These are phyloP conservation scores for Acrocephalus kingi DNA, from an alignment of 2,113 vertebrate genomes.

Conservation along the genomic window DNA sequence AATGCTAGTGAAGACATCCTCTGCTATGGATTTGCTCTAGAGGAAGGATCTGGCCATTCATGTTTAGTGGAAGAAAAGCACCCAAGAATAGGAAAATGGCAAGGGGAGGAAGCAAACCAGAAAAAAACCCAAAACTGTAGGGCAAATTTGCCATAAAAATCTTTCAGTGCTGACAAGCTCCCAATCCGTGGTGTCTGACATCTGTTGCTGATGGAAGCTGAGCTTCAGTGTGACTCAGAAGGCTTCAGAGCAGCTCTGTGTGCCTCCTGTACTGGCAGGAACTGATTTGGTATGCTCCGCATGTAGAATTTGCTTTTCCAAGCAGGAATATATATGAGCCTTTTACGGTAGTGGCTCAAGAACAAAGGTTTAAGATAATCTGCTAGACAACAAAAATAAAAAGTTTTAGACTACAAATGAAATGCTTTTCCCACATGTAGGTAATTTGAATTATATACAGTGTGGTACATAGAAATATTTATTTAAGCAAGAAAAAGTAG, in stretches of 20 bases:
- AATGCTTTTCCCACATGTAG: not conserved
- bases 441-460: not conserved
- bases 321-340: not conserved
- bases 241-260: not conserved
- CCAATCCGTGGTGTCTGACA: not conserved
- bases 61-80: not conserved
- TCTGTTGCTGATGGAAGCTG: not conserved
- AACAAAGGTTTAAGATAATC: not conserved
- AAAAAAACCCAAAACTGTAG: not conserved
- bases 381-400: not conserved
- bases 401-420: not conserved
- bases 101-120: not conserved
- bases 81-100: not conserved
- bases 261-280: not conserved
- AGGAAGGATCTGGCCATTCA: not conserved
- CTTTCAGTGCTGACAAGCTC: not conserved
- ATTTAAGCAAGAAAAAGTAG: not conserved
- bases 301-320: not conserved
- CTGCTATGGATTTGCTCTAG: not conserved
- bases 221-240: not conserved
- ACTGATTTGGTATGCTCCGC: not conserved
- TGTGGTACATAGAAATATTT: not conserved
- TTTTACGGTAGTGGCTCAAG: not conserved
- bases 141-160: not conserved
- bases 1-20: not conserved